Percentiles rank a stretch among this genome's conserved stretches.
Conservation (phyloP, 2,797 vertebrate species). For the Enteromius argenteus region DNA sequence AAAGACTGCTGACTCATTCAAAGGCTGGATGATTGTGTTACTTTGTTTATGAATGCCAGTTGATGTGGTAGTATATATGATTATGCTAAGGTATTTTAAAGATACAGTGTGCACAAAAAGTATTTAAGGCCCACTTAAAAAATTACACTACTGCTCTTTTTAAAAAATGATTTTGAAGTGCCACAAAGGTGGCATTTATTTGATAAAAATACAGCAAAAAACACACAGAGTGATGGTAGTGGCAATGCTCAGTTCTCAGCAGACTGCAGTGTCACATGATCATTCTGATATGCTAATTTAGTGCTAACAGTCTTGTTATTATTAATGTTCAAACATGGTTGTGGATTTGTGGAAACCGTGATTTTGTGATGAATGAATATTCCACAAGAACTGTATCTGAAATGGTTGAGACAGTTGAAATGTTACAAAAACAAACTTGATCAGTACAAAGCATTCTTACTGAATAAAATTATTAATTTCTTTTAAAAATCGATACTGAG, state of each 20-base stretch:
- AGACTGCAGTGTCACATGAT: background rate
- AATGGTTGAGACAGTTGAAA: background rate
- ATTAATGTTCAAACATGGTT: background rate
- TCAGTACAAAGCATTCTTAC: background rate
- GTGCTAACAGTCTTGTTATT: background rate
- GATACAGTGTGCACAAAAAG: no score
- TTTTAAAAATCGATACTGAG: background rate
- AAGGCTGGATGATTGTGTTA: background rate
- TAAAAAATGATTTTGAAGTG: background rate
- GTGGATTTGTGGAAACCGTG: background rate
- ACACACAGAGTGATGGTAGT: no score
- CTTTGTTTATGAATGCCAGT: conserved; percentile 23
- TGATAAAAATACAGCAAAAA: background rate
- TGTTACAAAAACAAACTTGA: background rate
- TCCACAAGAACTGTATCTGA: background rate
- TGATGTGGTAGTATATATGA: background rate
- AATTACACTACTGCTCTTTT: background rate
- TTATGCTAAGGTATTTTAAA: background rate
- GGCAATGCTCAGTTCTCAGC: background rate
- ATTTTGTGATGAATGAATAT: background rate
- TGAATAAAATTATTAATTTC: background rate
- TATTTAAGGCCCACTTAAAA: background rate
- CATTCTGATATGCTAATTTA: background rate
- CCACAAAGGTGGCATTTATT: background rate
- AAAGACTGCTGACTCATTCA: conserved; percentile 32